Conservation (phyloP, 2,888 invertebrate genomes). For the Leptopilina syphax region DNA sequence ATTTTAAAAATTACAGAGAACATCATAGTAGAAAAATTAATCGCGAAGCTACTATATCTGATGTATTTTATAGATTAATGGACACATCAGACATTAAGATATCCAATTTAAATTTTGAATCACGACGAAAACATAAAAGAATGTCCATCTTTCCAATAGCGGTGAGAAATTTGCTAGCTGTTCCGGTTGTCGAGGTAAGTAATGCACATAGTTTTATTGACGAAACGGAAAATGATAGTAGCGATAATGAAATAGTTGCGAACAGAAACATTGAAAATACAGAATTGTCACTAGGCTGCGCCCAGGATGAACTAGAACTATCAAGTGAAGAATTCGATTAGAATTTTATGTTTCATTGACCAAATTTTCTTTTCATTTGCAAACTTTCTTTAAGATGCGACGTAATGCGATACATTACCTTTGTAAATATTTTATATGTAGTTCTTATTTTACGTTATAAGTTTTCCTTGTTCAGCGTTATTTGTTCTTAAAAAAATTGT, state of each 20-base stretch:
- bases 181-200: not conserved
- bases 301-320: not conserved
- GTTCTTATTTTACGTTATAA: too few relatives aligned
- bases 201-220: not conserved
- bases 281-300: not conserved
- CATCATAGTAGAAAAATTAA: conserved; percentile 38
- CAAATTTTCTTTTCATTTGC: not conserved
- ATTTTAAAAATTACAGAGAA: conserved; percentile 40
- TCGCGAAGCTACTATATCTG: conserved; percentile 15
- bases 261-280: not conserved
- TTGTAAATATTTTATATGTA: too few relatives aligned
- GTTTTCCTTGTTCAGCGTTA: too few relatives aligned
- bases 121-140: not conserved
- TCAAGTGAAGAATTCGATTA: not conserved
- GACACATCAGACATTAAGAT: conserved; percentile 23
- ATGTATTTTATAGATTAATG: conserved; percentile 44
- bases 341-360: not conserved
- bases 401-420: not conserved
- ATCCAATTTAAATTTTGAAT: not conserved
- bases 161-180: not conserved
- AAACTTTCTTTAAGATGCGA: not conserved
- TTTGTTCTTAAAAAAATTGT: too few relatives aligned
- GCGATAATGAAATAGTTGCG: not conserved
- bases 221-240: not conserved
- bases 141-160: not conserved